Conservation (phyloP, 2,797 vertebrate genomes). For the Trichosurus vulpecula region DNA sequence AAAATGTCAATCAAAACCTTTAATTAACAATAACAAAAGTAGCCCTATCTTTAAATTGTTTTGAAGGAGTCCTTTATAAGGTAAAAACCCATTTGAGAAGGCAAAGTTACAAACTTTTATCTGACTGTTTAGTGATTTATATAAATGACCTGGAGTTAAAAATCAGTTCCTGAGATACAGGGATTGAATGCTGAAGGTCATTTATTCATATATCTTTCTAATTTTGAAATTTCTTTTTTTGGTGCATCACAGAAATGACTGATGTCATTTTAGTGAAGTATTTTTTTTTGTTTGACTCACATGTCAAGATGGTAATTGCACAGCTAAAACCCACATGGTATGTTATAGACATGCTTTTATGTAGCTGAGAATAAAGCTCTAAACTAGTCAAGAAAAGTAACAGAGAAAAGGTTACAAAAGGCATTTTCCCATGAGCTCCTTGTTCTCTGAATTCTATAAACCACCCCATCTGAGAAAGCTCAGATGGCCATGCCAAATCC, state of each 20-base stretch:
- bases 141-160: constrained; percentile 63
- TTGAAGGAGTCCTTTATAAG: constrained; percentile 50
- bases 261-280: constrained; percentile 58
- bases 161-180: constrained; percentile 62
- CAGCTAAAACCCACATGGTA: constrained; percentile 59
- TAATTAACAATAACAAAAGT: constrained; percentile 64
- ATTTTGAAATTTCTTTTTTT: constrained; percentile 33
- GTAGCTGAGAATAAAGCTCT: constrained; percentile 68
- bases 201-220: constrained; percentile 54
- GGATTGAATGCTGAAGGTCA: constrained; percentile 36
- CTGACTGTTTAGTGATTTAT: constrained; percentile 47
- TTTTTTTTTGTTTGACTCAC: constrained; percentile 46
- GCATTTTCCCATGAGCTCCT: constrained; percentile 88
- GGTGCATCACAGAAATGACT: constrained; percentile 47
- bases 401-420: constrained; percentile 83
- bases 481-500: constrained; percentile 80
- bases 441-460: constrained; percentile 82
- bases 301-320: constrained; percentile 54
- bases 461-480: constrained; percentile 83
- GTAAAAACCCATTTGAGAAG: constrained; percentile 54
- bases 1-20: constrained; percentile 25
- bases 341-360: constrained; percentile 53
- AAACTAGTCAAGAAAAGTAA: constrained; percentile 78
- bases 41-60: constrained; percentile 30
- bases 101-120: constrained; percentile 61